Base-by-base conservation (phyloP, 2,888 invertebrate species). In the Drosophila barbarae region DNA sequence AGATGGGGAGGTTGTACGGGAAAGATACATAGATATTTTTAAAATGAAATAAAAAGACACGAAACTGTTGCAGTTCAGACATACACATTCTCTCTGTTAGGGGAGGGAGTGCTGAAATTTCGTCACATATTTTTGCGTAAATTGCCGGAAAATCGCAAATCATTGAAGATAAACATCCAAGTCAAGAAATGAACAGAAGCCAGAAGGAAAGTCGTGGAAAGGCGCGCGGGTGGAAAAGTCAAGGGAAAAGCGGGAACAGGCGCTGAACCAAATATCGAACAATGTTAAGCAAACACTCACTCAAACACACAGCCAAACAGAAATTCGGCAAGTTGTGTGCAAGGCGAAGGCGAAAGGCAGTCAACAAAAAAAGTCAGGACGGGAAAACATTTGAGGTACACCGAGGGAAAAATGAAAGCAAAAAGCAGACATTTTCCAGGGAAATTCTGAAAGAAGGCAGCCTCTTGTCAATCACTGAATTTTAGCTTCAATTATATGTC, bases 141-240 rank as follows among this genome's bases (percentile, higher is more conserved):
- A 86, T 84, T 86, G 85, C 81, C 86, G 85, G 86, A 86, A 85
- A 86, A 85, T 85, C 83, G 81, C 85, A 86, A 77, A 83, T 84
- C 81, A 80, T 77, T 73, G 76, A 66, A 80, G 86, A 85, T 85
- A 85, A 85, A 86, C 83, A 86, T 86, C 86, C 79, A 69, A 78
- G 79, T 84, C 79, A 82, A 84, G 71, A 76, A 78, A 75, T 72
- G 85, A 79, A 84, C 71, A 82, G 80, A 72, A 80, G 80, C 71
- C 70, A 58, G 63, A 47, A 34, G 65, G 39, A 39, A 34, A 13
- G 28, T 8, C 13, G 32, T 13, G 47, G 32, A 28, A 10, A 26
- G 34, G 60, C n/a, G 60, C n/a, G 23, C 23, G 34, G 26, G 42
- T 42, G 28, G 18, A 35, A 35, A 41, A 35, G 23, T 15, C 9